Evolutionary conservation across 2,797 vertebrate species (phyloP).

Genomic region (Cyclopterus lumpus): DNA sequence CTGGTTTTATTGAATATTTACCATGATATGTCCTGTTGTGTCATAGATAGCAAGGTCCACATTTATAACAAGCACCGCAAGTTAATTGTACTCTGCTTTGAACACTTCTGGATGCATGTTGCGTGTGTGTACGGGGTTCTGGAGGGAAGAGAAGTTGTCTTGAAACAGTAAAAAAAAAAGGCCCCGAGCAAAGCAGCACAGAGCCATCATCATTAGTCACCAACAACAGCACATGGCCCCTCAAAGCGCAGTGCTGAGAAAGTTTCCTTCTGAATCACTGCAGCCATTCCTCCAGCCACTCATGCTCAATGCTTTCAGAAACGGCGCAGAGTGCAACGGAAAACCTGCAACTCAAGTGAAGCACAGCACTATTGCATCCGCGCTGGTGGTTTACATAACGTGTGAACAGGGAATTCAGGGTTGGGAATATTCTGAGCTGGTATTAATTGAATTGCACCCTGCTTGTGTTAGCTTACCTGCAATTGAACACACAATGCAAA

Average conservation of each 20-base stretch:
- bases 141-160: slow-evolving; percentile 22
- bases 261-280: slow-evolving; percentile 58
- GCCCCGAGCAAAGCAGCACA: slow-evolving; percentile 40
- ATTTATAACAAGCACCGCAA: not conserved
- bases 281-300: slow-evolving; percentile 27
- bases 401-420: not conserved
- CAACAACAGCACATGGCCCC: slow-evolving; percentile 41
- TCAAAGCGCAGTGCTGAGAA: slow-evolving; percentile 43
- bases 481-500: slow-evolving; percentile 9
- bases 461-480: slow-evolving; percentile 19
- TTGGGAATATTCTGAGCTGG: slow-evolving; percentile 20
- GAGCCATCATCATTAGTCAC: slow-evolving; percentile 60
- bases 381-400: slow-evolving; percentile 13
- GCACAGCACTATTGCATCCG: slow-evolving; percentile 14
- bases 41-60: not conserved
- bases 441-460: slow-evolving; percentile 28
- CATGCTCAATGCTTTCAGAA: slow-evolving; percentile 40
- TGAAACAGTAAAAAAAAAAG: slow-evolving; percentile 11
- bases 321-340: slow-evolving; percentile 31
- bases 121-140: slow-evolving; percentile 4
- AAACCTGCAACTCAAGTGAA: slow-evolving; percentile 31
- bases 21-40: slow-evolving; percentile 5
- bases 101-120: slow-evolving; percentile 19
- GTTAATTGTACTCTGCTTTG: slow-evolving; percentile 18
- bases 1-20: slow-evolving; percentile 19